Conservation (phyloP, 2,888 invertebrate species). For the Celastrina argiolus region DNA sequence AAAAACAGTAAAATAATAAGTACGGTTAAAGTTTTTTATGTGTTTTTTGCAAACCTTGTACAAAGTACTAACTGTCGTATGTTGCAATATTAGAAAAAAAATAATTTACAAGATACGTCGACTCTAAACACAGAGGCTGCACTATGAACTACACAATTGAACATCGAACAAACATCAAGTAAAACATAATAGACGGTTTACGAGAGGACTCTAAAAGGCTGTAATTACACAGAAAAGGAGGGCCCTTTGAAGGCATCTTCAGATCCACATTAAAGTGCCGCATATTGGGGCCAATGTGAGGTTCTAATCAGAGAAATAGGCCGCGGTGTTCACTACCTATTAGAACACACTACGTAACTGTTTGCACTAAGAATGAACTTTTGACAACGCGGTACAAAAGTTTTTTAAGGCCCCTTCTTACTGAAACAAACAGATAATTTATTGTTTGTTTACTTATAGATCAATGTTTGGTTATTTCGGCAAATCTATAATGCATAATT, state of each 20-base stretch:
- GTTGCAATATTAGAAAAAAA: too few species aligned
- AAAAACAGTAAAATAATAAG: too few species aligned
- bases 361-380: constrained; percentile 26
- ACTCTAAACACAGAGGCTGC: too few species aligned
- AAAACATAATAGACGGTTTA: constrained; percentile 38
- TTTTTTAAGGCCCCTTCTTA: neutral
- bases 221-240: constrained; percentile 56
- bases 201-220: constrained; percentile 43
- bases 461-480: neutral
- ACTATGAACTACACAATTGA: neutral
- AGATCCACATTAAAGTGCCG: constrained; percentile 67
- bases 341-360: constrained; percentile 38
- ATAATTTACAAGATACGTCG: too few species aligned
- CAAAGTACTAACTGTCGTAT: too few species aligned
- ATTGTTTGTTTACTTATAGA: neutral
- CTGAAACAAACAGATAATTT: neutral
- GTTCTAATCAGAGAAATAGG: constrained; percentile 54
- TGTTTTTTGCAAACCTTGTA: too few species aligned
- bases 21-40: too few species aligned
- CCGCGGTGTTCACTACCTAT: constrained; percentile 56
- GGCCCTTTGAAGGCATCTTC: constrained; percentile 45
- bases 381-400: constrained; percentile 14
- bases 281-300: constrained; percentile 63
- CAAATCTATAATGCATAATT: neutral
- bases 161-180: constrained; percentile 28